Conservation (phyloP, 2,113 vertebrate species). For the Perca schrenkii region DNA sequence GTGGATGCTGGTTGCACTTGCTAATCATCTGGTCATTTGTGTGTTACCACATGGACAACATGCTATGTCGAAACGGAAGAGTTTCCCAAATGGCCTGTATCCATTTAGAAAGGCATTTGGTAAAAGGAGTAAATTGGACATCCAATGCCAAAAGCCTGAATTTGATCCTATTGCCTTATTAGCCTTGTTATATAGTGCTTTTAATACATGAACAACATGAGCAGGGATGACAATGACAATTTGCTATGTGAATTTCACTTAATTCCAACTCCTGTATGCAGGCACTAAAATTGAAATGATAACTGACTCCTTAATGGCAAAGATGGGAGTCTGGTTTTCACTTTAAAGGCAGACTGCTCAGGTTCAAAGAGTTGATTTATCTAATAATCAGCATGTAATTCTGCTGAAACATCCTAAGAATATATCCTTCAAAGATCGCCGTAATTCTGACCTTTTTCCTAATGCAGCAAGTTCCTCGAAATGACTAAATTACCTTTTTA, state of each 20-base stretch:
- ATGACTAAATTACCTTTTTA: slow-evolving; percentile 19
- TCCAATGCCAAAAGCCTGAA: neutral
- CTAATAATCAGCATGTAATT: slow-evolving; percentile 18
- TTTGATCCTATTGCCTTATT: neutral
- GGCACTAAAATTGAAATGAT: slow-evolving; percentile 24
- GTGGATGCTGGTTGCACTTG: neutral
- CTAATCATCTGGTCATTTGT: neutral
- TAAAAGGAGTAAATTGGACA: neutral
- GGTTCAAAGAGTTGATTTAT: slow-evolving; percentile 31
- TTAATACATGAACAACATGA: neutral
- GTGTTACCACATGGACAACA: neutral
- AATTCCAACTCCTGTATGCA: slow-evolving; percentile 24
- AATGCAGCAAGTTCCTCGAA: neutral
- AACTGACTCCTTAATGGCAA: slow-evolving; percentile 7
- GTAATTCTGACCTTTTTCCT: slow-evolving; percentile 16
- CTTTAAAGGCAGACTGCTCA: slow-evolving; percentile 2
- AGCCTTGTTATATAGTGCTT: slow-evolving; percentile 8
- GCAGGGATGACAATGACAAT: slow-evolving; percentile 11
- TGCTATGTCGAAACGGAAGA: neutral
- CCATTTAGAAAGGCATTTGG: neutral
- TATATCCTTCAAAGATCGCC: neutral
- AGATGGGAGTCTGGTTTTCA: slow-evolving; percentile 2
- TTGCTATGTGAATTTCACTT: slow-evolving; percentile 23
- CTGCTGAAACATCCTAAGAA: neutral
- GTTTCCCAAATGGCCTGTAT: neutral